Evolutionary conservation across 2,888 invertebrate genomes (phyloP).

Genomic region (Coleophora deauratella): DNA sequence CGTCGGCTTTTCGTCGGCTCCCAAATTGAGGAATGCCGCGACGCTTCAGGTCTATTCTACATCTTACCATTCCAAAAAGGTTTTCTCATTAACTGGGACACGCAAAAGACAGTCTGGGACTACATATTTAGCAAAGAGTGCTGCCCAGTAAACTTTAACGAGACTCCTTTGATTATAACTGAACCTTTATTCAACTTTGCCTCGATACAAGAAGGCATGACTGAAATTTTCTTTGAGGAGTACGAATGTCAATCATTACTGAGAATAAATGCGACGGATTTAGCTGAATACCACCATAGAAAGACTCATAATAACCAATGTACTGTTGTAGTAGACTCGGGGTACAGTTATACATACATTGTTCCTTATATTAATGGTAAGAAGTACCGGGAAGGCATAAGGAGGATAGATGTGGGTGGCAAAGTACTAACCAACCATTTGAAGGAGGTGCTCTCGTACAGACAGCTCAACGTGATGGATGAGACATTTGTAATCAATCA

Average conservation of each 20-base stretch:
- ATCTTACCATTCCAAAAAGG: constrained; percentile 96
- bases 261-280: constrained; percentile 85
- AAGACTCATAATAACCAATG: constrained; percentile 74
- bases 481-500: constrained; percentile 99
- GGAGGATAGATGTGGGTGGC: constrained; percentile 95
- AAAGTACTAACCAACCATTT: constrained; percentile 97
- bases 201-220: constrained; percentile 93
- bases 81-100: constrained; percentile 96
- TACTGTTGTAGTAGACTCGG: constrained; percentile 92
- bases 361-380: constrained; percentile 91
- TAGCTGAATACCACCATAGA: constrained; percentile 82
- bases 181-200: constrained; percentile 96
- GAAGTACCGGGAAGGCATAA: constrained; percentile 77
- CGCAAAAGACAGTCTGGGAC: constrained; percentile 97
- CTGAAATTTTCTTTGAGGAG: constrained; percentile 98
- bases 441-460: constrained; percentile 97
- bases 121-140: constrained; percentile 92
- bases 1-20: constrained; percentile 92
- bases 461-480: constrained; percentile 98
- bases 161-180: constrained; percentile 89
- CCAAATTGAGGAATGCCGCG: constrained; percentile 97
- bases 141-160: constrained; percentile 82
- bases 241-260: constrained; percentile 91
- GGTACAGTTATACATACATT: constrained; percentile 96
- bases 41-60: constrained; percentile 95